A percentile compares a stretch with the other conserved stretches of the same genome.
These are phyloP conservation scores for Ceramica pisi DNA, from an alignment of 2,888 invertebrate genomes.

Conservation along the genomic window DNA sequence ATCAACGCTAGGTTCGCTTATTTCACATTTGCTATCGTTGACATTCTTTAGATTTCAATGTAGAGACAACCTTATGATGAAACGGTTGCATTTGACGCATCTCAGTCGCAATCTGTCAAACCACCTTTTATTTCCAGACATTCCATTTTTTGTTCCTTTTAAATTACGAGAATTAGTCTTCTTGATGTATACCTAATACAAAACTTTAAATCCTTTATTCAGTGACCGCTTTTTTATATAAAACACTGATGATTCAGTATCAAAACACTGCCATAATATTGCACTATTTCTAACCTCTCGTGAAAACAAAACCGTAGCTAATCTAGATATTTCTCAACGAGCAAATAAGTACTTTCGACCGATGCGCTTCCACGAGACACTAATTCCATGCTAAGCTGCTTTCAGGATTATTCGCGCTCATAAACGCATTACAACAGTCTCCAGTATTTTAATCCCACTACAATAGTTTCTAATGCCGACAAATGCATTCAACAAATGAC, in stretches of 20 bases:
- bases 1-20: too few species aligned
- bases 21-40: too few species aligned
- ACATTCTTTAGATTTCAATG: too few species aligned
- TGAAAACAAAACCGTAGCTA: background rate
- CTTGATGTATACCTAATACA: too few species aligned
- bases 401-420: slow-evolving; percentile 25
- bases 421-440: slow-evolving; percentile 20
- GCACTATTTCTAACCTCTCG: background rate
- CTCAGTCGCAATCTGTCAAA: too few species aligned
- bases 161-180: too few species aligned
- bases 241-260: background rate
- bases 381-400: slow-evolving; percentile 25
- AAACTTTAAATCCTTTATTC: too few species aligned
- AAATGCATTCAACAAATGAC: slow-evolving; percentile 36
- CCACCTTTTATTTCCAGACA: too few species aligned
- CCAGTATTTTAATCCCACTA: slow-evolving; percentile 18
- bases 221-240: background rate
- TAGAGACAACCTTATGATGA: too few species aligned
- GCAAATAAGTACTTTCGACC: background rate
- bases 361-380: background rate
- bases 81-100: too few species aligned
- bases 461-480: slow-evolving; percentile 14
- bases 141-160: too few species aligned
- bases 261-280: background rate
- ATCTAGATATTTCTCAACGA: background rate